These are phyloP conservation scores for Caligus rogercresseyi DNA, from an alignment of 1,140 invertebrate genomes.

Conservation along the genomic window DNA sequence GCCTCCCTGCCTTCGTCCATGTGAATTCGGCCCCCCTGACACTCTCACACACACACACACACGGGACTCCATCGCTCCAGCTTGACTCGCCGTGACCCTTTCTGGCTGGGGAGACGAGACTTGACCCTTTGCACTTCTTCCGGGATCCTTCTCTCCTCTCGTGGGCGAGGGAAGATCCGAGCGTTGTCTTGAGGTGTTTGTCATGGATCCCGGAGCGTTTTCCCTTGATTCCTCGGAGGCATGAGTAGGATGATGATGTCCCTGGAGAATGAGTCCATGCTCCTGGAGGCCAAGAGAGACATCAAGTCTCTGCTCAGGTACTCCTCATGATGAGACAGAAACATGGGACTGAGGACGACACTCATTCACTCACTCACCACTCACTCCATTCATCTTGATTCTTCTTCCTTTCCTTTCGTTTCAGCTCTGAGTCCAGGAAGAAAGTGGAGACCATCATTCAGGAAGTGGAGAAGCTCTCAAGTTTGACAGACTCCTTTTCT, in stretches of 20 bases:
- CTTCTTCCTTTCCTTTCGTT: too few relatives aligned
- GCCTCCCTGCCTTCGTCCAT: too few relatives aligned
- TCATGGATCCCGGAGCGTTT: background rate
- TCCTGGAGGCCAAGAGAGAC: background rate
- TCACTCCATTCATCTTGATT: too few relatives aligned
- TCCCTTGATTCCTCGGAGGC: background rate
- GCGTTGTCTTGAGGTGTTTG: background rate
- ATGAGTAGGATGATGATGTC: background rate
- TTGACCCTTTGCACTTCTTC: background rate
- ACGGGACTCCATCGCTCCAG: too few relatives aligned
- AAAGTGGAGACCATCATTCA: background rate
- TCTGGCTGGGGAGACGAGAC: too few relatives aligned
- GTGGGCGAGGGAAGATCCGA: background rate
- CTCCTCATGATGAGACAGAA: too few relatives aligned
- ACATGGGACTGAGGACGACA: too few relatives aligned
- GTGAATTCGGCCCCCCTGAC: too few relatives aligned
- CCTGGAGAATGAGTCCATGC: background rate
- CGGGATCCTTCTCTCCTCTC: background rate
- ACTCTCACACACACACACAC: too few relatives aligned
- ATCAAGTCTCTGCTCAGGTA: background rate
- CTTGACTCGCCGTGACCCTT: too few relatives aligned
- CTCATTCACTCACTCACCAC: too few relatives aligned
- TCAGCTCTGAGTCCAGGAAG: background rate
- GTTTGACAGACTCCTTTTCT: background rate
- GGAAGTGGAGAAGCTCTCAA: background rate